A percentile compares a stretch with the other conserved stretches of the same genome.
These are phyloP conservation scores for Brachyopa scutellaris DNA, from an alignment of 2,888 invertebrate genomes.

Conservation along the genomic window DNA sequence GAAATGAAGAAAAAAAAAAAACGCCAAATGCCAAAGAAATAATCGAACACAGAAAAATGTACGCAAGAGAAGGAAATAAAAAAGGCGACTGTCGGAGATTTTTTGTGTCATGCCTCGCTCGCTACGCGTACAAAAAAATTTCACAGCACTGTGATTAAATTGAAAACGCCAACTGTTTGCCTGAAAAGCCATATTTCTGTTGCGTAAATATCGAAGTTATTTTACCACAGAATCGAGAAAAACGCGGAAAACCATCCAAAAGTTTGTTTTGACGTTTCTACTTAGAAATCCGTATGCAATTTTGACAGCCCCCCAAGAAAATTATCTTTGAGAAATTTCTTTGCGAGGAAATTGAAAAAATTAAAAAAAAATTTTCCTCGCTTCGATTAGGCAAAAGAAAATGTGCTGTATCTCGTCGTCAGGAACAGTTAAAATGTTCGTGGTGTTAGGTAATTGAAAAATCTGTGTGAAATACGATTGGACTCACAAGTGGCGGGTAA, in stretches of 20 bases:
- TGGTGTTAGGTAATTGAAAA: slow-evolving; percentile 65
- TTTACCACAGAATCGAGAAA: slow-evolving; percentile 23
- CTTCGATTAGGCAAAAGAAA: slow-evolving; percentile 38
- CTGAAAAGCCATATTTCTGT: slow-evolving; percentile 35
- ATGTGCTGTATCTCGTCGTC: slow-evolving; percentile 41
- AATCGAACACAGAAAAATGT: slow-evolving; percentile 71
- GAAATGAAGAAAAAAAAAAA: slow-evolving; percentile 24
- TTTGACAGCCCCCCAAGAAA: slow-evolving; percentile 62
- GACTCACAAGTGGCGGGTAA: slow-evolving; percentile 58
- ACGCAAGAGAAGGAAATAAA: slow-evolving; percentile 72
- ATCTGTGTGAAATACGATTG: slow-evolving; percentile 19
- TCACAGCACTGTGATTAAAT: slow-evolving; percentile 61
- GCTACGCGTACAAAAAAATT: slow-evolving; percentile 63
- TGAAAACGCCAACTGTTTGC: slow-evolving; percentile 48
- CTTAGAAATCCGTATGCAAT: slow-evolving; percentile 41
- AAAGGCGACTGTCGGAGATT: slow-evolving; percentile 62
- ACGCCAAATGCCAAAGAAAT: slow-evolving; percentile 65
- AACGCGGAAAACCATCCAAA: slow-evolving; percentile 69
- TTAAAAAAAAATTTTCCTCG: slow-evolving; percentile 25
- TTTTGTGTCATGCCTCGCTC: slow-evolving; percentile 72
- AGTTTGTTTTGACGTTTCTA: slow-evolving; percentile 72
- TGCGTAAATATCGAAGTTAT: slow-evolving; percentile 49
- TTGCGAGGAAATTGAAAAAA: slow-evolving; percentile 34
- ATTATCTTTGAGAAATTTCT: slow-evolving; percentile 44
- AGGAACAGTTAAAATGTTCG: slow-evolving; percentile 49